phyloP scores from a whole-genome alignment of 1,140 invertebrate genomes.

The Apis florea region DNA sequence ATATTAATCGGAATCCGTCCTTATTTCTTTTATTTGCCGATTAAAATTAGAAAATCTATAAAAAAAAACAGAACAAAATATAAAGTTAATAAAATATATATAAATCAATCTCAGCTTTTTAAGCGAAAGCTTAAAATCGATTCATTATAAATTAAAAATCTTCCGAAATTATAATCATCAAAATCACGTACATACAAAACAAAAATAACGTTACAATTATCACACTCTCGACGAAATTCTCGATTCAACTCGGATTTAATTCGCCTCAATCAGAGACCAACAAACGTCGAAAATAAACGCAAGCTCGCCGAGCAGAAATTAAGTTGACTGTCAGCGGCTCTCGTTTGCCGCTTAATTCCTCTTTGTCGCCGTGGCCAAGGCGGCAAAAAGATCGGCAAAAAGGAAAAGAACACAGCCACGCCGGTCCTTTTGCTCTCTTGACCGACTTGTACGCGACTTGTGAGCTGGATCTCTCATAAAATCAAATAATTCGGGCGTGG shows the following conservation, averaged over 20 bases:
- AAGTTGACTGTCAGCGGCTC: not conserved
- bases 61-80: too few relatives aligned
- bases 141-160: too few relatives aligned
- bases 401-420: not conserved
- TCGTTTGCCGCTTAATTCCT: not conserved
- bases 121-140: too few relatives aligned
- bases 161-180: too few relatives aligned
- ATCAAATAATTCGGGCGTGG: slow-evolving; percentile 72
- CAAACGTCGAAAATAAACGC: not conserved
- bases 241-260: not conserved
- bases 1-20: too few relatives aligned
- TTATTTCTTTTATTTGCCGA: too few relatives aligned
- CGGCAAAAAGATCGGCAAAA: not conserved
- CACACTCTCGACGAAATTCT: too few relatives aligned
- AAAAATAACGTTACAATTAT: too few relatives aligned
- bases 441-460: slow-evolving; percentile 35
- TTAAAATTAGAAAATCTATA: too few relatives aligned
- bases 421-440: slow-evolving; percentile 23
- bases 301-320: not conserved
- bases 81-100: too few relatives aligned
- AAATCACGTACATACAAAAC: too few relatives aligned
- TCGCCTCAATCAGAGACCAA: not conserved
- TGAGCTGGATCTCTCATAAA: slow-evolving; percentile 67
- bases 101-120: too few relatives aligned
- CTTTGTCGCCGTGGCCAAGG: not conserved